phyloP scores from a whole-genome alignment of 2,797 vertebrate genomes.

The Arremon brunneinucha region DNA sequence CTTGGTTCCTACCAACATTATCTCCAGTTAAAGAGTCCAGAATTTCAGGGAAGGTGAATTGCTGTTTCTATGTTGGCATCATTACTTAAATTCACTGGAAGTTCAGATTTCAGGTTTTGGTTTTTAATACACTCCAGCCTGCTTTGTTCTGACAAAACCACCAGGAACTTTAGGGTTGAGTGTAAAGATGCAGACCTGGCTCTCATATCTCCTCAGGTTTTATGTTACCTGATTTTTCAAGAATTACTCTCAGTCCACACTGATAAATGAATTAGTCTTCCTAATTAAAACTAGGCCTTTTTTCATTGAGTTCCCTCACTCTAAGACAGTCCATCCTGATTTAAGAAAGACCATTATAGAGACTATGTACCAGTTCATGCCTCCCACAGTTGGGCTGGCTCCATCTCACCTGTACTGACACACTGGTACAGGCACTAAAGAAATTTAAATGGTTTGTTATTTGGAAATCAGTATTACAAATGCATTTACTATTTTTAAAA shows the following conservation, averaged over 20 bases:
- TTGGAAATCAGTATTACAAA: neutral
- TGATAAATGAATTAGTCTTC: neutral
- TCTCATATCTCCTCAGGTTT: neutral
- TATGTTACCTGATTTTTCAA: neutral
- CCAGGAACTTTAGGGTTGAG: neutral
- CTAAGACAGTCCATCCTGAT: neutral
- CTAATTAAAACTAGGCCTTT: neutral
- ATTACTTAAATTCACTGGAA: neutral
- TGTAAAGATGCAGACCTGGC: neutral
- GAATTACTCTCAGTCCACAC: neutral
- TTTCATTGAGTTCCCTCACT: neutral
- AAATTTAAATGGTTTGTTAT: neutral
- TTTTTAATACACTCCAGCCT: neutral
- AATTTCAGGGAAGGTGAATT: neutral
- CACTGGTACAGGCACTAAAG: neutral
- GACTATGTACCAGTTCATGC: neutral
- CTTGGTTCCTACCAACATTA: neutral
- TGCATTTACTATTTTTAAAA: neutral
- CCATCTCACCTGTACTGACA: neutral
- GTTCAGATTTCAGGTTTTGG: neutral
- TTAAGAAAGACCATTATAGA: neutral
- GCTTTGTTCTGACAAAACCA: neutral
- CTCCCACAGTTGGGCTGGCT: neutral
- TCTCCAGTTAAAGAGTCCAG: neutral
- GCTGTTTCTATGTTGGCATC: neutral